Evolutionary conservation across 64 coral and sea anemone genomes (phyloP), one percentile per base, ranked within the genome.

Genomic region (Trachythela sp.): DNA sequence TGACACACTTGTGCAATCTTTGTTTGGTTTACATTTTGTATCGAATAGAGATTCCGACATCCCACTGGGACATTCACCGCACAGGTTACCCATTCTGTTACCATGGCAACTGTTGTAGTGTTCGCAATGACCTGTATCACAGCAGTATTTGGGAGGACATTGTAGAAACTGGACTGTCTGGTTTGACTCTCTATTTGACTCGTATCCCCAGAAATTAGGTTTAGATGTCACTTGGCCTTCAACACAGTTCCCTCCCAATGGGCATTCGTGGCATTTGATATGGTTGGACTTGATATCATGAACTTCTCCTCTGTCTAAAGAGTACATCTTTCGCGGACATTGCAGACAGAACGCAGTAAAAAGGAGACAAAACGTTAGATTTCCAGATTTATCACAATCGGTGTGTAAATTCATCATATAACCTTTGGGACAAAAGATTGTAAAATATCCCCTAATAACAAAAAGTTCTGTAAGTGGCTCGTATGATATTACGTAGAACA

Each of bases 381-480:
- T n/a, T n/a, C n/a, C n/a, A n/a, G n/a, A n/a, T n/a, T n/a, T n/a
- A n/a, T n/a, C 18, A 36, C 30, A 80, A 29, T 37, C 13, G 20
- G 20, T 80, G 15, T 80, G 13, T 30, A 30, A 35, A 0, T 36
- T 35, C 2, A 80, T 1, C 30, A 13, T 15, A 80, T 80, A 80
- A 5, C 75, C 75, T 15, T 64, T 0, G 13, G 75, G 75, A 8
- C 75, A 80, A 6, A 80, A 2, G 3, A 80, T 80, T 80, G 26
- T 64, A 64, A 64, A n/a, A n/a, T n/a, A 64, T 51, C 89, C 13
- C 64, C n/a, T 36, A 64, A 84, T 35, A 88, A 38, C 20, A 43
- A 38, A 48, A 59, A 75, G 72, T 17, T 89, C 72, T 35, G 27
- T 48, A 85, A 50, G 48, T 85, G 39, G 42, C 4, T 39, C 24